Evolutionary conservation across 2,113 vertebrate species (phyloP).

Genomic region (Phocoena sinus): DNA sequence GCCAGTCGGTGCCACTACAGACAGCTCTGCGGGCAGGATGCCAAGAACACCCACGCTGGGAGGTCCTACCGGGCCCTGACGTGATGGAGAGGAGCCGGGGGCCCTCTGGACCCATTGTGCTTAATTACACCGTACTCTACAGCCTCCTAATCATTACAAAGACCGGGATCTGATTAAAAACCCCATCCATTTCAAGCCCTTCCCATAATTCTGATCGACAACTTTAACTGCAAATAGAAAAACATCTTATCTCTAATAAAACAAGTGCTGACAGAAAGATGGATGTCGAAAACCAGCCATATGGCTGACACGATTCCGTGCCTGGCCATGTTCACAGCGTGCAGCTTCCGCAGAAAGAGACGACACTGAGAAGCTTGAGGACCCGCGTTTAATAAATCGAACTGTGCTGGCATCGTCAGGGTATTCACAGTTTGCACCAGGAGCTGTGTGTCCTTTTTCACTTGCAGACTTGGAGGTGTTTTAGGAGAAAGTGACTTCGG

Average conservation of each 20-base stretch:
- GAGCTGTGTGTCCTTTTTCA: conserved; percentile 31
- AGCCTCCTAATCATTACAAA: conserved; percentile 1
- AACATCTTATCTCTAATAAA: conserved; percentile 43
- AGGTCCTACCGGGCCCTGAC: background rate
- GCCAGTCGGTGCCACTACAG: background rate
- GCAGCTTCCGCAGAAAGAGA: conserved; percentile 34
- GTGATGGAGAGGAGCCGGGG: background rate
- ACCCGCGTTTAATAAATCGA: conserved; percentile 69
- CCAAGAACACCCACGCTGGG: background rate
- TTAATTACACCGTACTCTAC: conserved; percentile 31
- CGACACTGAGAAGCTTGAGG: conserved; percentile 30
- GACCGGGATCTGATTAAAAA: conserved; percentile 18
- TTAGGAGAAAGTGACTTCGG: background rate
- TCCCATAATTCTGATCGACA: conserved; percentile 31
- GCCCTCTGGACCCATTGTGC: background rate
- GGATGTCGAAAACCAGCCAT: conserved; percentile 28
- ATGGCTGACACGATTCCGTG: background rate
- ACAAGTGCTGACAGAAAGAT: conserved; percentile 57
- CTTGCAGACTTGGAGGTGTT: background rate
- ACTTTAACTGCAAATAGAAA: conserved; percentile 54
- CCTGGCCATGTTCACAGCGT: background rate
- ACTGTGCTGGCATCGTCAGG: conserved; percentile 43
- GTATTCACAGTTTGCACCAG: conserved; percentile 51
- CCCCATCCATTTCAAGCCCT: conserved; percentile 14
- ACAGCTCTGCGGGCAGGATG: background rate